Base-by-base conservation (phyloP, 1,140 invertebrate genomes). In the Nilaparvata lugens region DNA sequence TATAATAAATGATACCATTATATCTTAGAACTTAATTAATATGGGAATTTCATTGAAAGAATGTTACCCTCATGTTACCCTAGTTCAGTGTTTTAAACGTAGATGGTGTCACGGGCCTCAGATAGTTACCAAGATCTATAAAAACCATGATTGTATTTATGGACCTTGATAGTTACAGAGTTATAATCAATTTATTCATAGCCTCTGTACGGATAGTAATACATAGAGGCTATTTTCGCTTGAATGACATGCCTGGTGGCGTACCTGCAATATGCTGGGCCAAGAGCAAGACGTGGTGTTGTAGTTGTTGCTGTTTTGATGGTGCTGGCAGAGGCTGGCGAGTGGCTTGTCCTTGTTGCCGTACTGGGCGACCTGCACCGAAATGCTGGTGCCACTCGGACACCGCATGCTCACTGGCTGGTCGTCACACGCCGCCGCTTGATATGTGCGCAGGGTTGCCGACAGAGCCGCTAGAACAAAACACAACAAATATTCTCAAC, bases 361-460 rank as follows among this genome's bases (percentile, higher is more conserved):
- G 65, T 83, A 83, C 58, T 85, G 82, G 1, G 89, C 90, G 64
- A 92, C 78, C 69, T 93, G 86, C 59, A 95, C 88, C 60, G 85
- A 87, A 66, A 95, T 93, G 60, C 87, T 87, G 2, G 93, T 95
- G 35, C 89, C 88, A 4, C 83, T 74, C 13, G 91, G 91, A 76
- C 93, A 95, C 62, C 84, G 83, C 43, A 95, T 80, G 19, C 82
- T 83, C 72, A 95, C 83, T 68, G 83, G 80, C 68, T 95, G 87
- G 56, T 89, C 88, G 70, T 95, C 90, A 74, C 93, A 96, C 2
- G 87, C 85, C 4, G 86, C 88, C 66, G 85, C 82, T 72, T 95
- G 89, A 74, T 91, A 92, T 56, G 91, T 94, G 67, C 88, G 81
- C 62, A 96, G 77, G 14, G 91, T 94, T 40, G 89, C 89, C 68